These are phyloP conservation scores for Anguilla japonica DNA, from an alignment of 2,113 vertebrate species.

Conservation along the genomic window DNA sequence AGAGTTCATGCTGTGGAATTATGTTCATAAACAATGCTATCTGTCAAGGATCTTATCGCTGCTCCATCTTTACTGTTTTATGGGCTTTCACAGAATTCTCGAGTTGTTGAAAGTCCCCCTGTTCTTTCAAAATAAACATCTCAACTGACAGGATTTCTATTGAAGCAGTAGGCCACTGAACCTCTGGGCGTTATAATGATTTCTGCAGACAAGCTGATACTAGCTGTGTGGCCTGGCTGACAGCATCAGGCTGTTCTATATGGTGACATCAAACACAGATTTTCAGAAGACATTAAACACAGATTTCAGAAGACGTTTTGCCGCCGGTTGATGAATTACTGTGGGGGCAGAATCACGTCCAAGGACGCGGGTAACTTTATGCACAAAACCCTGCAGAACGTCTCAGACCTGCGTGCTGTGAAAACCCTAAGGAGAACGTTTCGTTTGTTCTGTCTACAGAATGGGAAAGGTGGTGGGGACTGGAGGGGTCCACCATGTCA, in stretches of 20 bases:
- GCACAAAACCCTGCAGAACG: background rate
- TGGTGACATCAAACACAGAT: background rate
- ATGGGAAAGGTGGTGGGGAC: slow-evolving; percentile 61
- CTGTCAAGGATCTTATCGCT: background rate
- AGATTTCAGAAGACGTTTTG: background rate
- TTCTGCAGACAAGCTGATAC: background rate
- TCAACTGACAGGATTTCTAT: background rate
- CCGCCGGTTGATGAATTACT: background rate
- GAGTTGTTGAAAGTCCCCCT: background rate
- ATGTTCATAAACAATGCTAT: background rate
- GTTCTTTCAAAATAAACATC: slow-evolving; percentile 2
- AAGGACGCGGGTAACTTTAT: background rate
- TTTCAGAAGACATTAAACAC: background rate
- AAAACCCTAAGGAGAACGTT: slow-evolving; percentile 32
- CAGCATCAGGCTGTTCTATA: background rate
- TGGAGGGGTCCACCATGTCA: slow-evolving; percentile 48
- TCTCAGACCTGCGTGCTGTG: background rate
- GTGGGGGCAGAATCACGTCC: background rate
- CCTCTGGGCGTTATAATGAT: background rate
- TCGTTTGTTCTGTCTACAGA: slow-evolving; percentile 64
- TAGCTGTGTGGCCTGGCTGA: slow-evolving; percentile 3
- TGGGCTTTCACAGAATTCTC: background rate
- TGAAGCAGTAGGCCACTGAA: background rate
- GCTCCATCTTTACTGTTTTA: background rate
- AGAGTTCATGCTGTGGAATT: background rate